phyloP scores from a whole-genome alignment of 2,797 vertebrate species.

The Macroramphosus scolopax region DNA sequence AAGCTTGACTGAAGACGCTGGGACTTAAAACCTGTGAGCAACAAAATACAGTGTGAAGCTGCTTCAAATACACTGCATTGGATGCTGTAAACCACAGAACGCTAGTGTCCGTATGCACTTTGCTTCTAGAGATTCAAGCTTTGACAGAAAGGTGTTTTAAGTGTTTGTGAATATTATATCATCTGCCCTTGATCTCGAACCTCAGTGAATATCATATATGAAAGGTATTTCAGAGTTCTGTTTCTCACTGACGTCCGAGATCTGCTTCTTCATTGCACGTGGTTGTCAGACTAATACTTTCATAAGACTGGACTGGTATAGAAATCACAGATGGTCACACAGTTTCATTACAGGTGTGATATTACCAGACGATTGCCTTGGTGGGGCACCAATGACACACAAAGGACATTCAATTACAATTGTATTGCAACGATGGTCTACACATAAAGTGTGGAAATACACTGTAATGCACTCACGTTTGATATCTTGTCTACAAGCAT shows the following conservation, averaged over 20 bases:
- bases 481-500: constrained; percentile 25
- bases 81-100: constrained; percentile 20
- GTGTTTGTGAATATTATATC: constrained; percentile 9
- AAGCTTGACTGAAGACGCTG: neutral
- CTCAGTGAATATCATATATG: constrained; percentile 19
- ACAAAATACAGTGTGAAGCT: constrained; percentile 1
- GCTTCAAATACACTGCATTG: constrained; percentile 9
- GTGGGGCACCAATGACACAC: constrained; percentile 58
- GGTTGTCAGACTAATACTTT: constrained; percentile 36
- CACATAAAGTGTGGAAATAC: constrained; percentile 41
- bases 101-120: constrained; percentile 22
- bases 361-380: constrained; percentile 42
- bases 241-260: too few relatives aligned
- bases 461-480: constrained; percentile 32
- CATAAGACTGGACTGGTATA: constrained; percentile 42
- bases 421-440: constrained; percentile 22
- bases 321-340: constrained; percentile 59
- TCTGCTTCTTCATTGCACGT: constrained; percentile 29
- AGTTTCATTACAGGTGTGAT: constrained; percentile 51
- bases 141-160: too few relatives aligned
- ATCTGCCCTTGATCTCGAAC: constrained; percentile 3
- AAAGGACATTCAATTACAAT: constrained; percentile 44
- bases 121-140: constrained; percentile 17
- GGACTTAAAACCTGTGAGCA: too few relatives aligned
- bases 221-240: constrained; percentile 26